Conservation (phyloP, 2,113 vertebrate genomes). For the Lepus timidus region DNA sequence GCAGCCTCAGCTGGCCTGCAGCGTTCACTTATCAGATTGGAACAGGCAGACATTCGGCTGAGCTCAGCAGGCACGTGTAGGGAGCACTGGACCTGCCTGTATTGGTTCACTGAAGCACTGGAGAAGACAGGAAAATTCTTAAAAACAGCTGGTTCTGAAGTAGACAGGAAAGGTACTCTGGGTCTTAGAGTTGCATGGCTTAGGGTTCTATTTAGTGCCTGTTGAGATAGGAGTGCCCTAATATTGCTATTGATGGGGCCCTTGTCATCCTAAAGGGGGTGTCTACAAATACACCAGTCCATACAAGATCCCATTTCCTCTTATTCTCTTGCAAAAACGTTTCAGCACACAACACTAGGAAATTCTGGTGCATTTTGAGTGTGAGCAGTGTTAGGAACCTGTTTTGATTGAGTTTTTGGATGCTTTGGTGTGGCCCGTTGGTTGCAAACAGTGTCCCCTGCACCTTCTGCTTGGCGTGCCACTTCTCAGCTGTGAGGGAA, state of each 20-base stretch:
- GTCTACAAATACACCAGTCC: conserved; percentile 71
- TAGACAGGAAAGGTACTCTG: conserved; percentile 34
- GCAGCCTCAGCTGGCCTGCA: conserved; percentile 34
- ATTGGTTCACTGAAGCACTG: background rate
- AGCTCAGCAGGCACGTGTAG: conserved; percentile 31
- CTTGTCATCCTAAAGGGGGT: conserved; percentile 72
- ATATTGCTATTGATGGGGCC: conserved; percentile 67
- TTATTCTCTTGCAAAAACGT: background rate
- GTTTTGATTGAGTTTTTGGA: conserved; percentile 84
- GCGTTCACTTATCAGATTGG: conserved; percentile 73
- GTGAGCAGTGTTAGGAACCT: conserved; percentile 78
- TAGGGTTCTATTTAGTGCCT: background rate
- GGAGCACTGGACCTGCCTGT: background rate
- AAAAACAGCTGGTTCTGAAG: conserved; percentile 52
- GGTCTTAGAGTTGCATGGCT: conserved; percentile 6
- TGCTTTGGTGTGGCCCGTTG: conserved; percentile 61
- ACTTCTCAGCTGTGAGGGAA: conserved; percentile 88
- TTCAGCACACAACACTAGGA: conserved; percentile 60
- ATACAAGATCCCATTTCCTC: conserved; percentile 71
- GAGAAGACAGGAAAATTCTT: conserved; percentile 42
- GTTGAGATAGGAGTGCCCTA: conserved; percentile 41
- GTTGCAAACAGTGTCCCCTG: conserved; percentile 60
- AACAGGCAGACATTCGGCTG: conserved; percentile 44
- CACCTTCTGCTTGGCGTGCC: conserved; percentile 81
- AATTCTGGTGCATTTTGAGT: conserved; percentile 73